Conservation (phyloP, 2,113 vertebrate species). For the Regulus satrapa region DNA sequence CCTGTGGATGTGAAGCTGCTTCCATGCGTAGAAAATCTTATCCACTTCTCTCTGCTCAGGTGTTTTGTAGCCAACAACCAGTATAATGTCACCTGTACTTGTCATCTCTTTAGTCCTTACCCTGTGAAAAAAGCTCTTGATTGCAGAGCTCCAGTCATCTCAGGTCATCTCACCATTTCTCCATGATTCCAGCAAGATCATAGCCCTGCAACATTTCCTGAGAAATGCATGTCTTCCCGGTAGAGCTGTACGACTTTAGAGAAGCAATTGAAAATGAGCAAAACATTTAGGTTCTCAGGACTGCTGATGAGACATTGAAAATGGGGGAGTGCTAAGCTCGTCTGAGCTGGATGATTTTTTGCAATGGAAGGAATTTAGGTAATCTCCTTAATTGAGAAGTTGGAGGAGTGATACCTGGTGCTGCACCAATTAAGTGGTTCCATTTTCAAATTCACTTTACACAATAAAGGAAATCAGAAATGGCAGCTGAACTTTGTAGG, state of each 20-base stretch:
- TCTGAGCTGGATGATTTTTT: not conserved
- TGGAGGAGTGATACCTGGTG: not conserved
- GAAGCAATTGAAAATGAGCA: not conserved
- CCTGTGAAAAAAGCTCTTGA: not conserved
- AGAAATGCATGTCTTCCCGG: not conserved
- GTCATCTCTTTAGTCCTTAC: not conserved
- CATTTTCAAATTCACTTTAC: not conserved
- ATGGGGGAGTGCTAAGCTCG: not conserved
- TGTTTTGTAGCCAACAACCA: not conserved
- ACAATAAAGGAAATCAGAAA: not conserved
- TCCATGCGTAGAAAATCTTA: not conserved
- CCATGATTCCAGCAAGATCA: not conserved
- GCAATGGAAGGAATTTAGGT: not conserved
- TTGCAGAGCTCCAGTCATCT: not conserved
- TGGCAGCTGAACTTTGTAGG: not conserved
- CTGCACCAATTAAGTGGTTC: not conserved
- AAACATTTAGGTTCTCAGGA: not conserved
- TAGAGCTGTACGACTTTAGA: not conserved
- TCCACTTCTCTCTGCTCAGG: not conserved
- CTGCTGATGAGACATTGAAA: not conserved
- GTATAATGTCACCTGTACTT: not conserved
- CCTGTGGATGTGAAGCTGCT: not conserved
- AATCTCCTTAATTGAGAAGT: not conserved
- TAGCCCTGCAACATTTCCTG: not conserved
- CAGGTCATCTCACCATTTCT: not conserved